Percentiles rank a stretch among this genome's conserved stretches.
These are phyloP conservation scores for Ganaspis sp. DNA, from an alignment of 1,140 invertebrate genomes.

Conservation along the genomic window DNA sequence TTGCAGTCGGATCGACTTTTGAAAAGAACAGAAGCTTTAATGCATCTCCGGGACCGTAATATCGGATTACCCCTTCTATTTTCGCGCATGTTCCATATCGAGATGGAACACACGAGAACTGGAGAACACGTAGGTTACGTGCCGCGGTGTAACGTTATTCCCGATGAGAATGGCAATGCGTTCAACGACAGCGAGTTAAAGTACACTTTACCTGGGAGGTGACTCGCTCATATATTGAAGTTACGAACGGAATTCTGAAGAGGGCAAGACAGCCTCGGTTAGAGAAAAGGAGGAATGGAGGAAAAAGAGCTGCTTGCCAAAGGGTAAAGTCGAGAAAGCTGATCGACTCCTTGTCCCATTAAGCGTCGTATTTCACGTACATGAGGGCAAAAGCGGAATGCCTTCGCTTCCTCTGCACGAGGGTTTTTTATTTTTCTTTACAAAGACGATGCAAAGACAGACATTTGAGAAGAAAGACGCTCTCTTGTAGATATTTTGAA, in stretches of 20 bases:
- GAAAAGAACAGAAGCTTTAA: conserved; percentile 56
- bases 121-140: conserved; percentile 48
- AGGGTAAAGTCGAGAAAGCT: conserved; percentile 49
- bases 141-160: conserved; percentile 60
- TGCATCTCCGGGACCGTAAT: conserved; percentile 64
- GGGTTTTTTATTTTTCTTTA: conserved; percentile 39
- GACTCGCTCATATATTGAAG: conserved; percentile 40
- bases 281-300: conserved; percentile 36
- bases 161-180: conserved; percentile 60
- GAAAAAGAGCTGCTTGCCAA: conserved; percentile 39
- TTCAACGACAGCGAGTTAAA: conserved; percentile 49
- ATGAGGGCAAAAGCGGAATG: conserved; percentile 36
- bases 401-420: conserved; percentile 21
- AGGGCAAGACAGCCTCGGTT: neutral
- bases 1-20: conserved; percentile 53
- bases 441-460: conserved; percentile 43
- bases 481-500: neutral
- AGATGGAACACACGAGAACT: conserved; percentile 35
- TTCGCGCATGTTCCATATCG: conserved; percentile 38
- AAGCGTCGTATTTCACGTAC: conserved; percentile 61
- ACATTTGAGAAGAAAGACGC: conserved; percentile 19
- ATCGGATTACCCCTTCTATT: conserved; percentile 66
- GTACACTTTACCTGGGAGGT: conserved; percentile 44
- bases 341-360: conserved; percentile 59
- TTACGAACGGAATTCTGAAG: conserved; percentile 7